Conservation (phyloP, 2,113 vertebrate species). For the Symphodus melops region DNA sequence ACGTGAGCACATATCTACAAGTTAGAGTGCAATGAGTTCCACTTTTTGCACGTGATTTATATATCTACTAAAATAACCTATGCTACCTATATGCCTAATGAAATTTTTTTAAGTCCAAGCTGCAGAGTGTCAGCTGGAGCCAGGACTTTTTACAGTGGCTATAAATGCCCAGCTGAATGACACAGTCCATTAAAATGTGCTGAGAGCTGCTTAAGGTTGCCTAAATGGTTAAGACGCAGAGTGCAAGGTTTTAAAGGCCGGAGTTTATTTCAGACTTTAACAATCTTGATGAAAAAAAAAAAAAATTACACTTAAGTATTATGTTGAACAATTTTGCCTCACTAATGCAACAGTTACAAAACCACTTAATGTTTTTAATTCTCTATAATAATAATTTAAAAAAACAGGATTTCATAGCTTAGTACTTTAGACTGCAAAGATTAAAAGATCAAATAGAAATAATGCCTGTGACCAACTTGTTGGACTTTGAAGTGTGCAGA, state of each 20-base stretch:
- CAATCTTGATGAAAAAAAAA: neutral
- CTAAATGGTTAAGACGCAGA: slow-evolving; percentile 17
- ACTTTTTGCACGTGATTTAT: slow-evolving; percentile 31
- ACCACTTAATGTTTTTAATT: no score
- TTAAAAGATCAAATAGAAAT: no score
- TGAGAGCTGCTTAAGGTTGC: slow-evolving; percentile 15
- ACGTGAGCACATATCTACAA: neutral
- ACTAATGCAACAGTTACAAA: neutral
- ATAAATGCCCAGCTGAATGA: slow-evolving; percentile 53
- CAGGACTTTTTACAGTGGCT: slow-evolving; percentile 32
- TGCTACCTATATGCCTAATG: slow-evolving; percentile 51
- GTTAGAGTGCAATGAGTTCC: neutral
- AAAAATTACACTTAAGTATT: no score
- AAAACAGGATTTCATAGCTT: no score
- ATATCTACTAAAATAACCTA: slow-evolving; percentile 22
- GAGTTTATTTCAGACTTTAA: neutral
- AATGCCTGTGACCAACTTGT: no score
- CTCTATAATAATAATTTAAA: no score
- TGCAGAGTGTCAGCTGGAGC: slow-evolving; percentile 22
- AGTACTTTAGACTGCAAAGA: no score
- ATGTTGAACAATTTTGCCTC: neutral
- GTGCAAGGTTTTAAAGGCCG: neutral
- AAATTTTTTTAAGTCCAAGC: slow-evolving; percentile 43
- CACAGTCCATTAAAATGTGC: slow-evolving; percentile 45
- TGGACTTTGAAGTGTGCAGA: no score